phyloP scores from a whole-genome alignment of 2,113 vertebrate species.

The Paradisaea rubra region DNA sequence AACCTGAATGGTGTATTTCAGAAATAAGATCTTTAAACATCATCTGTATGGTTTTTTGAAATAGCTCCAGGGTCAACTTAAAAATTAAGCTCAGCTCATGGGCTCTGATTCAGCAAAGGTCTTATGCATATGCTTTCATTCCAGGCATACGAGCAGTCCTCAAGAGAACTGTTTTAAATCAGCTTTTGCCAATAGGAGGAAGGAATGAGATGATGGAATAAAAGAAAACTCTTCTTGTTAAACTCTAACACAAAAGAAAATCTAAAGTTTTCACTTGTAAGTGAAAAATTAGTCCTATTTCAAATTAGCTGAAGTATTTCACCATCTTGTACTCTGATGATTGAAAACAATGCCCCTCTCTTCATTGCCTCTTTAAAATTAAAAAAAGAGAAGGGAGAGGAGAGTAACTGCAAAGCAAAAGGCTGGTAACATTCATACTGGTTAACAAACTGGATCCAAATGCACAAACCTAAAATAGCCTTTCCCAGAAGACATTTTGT shows the following conservation, averaged over 20 bases:
- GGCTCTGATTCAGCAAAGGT: not conserved
- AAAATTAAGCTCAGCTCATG: not conserved
- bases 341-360: not conserved
- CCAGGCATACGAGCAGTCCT: not conserved
- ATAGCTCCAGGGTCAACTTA: not conserved
- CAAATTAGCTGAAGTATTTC: not conserved
- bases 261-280: not conserved
- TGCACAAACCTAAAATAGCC: not conserved
- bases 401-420: not conserved
- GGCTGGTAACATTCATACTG: not conserved
- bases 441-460: not conserved
- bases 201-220: conserved; percentile 20
- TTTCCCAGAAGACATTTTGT: not conserved
- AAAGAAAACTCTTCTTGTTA: not conserved
- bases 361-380: not conserved
- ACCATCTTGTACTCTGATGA: not conserved
- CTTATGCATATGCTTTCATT: not conserved
- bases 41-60: not conserved
- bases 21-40: conserved; percentile 4
- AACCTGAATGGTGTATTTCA: not conserved
- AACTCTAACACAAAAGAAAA: not conserved
- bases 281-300: not conserved
- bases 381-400: not conserved
- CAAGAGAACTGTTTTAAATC: conserved; percentile 5
- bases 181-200: conserved; percentile 6